Evolutionary conservation across 2,888 invertebrate genomes (phyloP), one percentile per base, ranked within the genome.

Genomic region (Hyles lineata): DNA sequence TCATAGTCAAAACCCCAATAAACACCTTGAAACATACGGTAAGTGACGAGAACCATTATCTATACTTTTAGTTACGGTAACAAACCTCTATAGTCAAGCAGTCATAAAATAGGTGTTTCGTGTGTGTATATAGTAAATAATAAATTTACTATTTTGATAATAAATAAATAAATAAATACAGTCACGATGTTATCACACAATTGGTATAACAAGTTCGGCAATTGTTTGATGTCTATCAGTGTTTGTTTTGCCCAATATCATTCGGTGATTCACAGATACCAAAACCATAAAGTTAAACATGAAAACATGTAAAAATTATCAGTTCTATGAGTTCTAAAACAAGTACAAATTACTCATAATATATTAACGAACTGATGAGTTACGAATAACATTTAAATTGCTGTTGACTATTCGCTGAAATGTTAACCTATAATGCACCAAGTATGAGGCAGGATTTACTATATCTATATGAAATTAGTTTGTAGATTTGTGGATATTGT

Each of bases 151-250:
- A 23, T 25, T 50, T n/a, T 35, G n/a, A n/a, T n/a, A n/a, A n/a
- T n/a, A n/a, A n/a, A n/a, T n/a, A n/a, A n/a, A n/a, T n/a, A n/a
- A n/a, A n/a, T n/a, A n/a, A n/a, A n/a, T n/a, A 62, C 23, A 50
- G 50, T 67, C 11, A 50, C 23, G 23, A 8, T 21, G 43, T 67
- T 67, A 50, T 67, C 50, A 50, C 50, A 50, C 15, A 23, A 21
- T 21, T 67, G 23, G 67, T 67, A 7, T 43, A 23, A 50, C 2
- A 5, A 67, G 7, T 15, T 43, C 67, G 67, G 67, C 43, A 1
- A 17, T 23, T 43, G 17, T 67, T 67, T 67, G 67, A 67, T 67
- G 67, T 50, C 23, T 50, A 25, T 43, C 32, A 9, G 21, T 67
- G 23, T 32, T n/a, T n/a, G n/a, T 11, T 43, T 67, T 43, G 43